Conservation (phyloP, 2,888 invertebrate genomes). For the Molorchus minor region DNA sequence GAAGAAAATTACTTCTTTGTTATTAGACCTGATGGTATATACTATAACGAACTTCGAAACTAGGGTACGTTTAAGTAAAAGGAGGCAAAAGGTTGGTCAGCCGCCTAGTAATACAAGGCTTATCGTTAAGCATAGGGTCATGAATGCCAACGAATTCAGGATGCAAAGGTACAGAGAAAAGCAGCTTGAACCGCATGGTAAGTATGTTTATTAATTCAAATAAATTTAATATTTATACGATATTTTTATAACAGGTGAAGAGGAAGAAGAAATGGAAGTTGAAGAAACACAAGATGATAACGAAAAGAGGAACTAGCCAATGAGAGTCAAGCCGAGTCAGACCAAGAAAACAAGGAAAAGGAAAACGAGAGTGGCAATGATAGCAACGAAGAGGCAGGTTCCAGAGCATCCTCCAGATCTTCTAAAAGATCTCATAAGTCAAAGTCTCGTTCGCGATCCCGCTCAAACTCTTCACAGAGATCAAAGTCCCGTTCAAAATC, state of each 20-base stretch:
- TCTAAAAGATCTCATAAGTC: constrained; percentile 45
- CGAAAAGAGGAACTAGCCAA: constrained; percentile 69
- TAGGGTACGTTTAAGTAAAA: constrained; percentile 91
- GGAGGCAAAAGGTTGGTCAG: constrained; percentile 79
- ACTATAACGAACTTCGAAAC: constrained; percentile 96
- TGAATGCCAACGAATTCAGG: constrained; percentile 84
- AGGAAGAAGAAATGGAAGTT: constrained; percentile 69
- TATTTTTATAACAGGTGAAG: constrained; percentile 59
- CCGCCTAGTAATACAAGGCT: constrained; percentile 79
- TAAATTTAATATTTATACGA: constrained; percentile 2
- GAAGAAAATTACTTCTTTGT: constrained; percentile 98
- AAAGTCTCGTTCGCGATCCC: constrained; percentile 45
- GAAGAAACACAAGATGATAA: constrained; percentile 61
- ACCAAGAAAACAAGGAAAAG: constrained; percentile 59
- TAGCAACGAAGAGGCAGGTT: constrained; percentile 51
- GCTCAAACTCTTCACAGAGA: constrained; percentile 51
- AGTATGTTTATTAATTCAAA: constrained; percentile 3
- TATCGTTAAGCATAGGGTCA: constrained; percentile 88
- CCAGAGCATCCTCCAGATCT: constrained; percentile 54
- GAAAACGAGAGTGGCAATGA: constrained; percentile 57
- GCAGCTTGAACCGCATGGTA: constrained; percentile 86
- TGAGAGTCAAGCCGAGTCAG: constrained; percentile 65
- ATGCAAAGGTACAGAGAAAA: constrained; percentile 88
- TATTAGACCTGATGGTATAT: constrained; percentile 88
- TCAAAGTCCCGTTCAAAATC: constrained; percentile 54